phyloP scores from a whole-genome alignment of 2,113 vertebrate species.

The Platichthys stellatus region DNA sequence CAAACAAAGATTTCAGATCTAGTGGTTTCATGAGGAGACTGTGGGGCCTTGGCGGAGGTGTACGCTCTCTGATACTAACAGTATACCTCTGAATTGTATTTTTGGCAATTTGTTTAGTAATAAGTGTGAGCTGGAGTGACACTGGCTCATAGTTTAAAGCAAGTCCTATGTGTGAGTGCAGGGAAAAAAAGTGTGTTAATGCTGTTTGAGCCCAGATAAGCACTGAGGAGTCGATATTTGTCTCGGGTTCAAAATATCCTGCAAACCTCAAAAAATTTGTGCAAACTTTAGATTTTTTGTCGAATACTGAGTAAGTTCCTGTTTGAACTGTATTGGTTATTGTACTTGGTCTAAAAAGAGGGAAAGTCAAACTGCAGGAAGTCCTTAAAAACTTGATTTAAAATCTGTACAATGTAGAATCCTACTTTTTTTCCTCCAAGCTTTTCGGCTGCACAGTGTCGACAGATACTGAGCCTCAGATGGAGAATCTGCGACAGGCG shows the following conservation, averaged over 20 bases:
- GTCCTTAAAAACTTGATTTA: slow-evolving; percentile 39
- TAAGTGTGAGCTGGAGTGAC: slow-evolving; percentile 28
- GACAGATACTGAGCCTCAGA: background rate
- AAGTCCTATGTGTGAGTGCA: slow-evolving; percentile 7
- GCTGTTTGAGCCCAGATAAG: slow-evolving; percentile 33
- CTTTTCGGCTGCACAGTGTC: slow-evolving; percentile 3
- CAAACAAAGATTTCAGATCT: too few relatives aligned
- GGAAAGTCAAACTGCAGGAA: slow-evolving; percentile 22
- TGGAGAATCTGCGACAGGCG: slow-evolving; percentile 2
- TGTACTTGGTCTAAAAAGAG: slow-evolving; percentile 21
- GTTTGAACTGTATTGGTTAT: background rate
- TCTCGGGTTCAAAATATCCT: slow-evolving; percentile 35
- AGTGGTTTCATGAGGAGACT: background rate
- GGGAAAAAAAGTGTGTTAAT: background rate
- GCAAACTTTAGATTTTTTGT: slow-evolving; percentile 13
- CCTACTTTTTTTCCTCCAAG: background rate
- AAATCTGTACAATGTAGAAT: slow-evolving; percentile 42
- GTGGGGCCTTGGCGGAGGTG: background rate
- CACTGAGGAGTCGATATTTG: slow-evolving; percentile 6
- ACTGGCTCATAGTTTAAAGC: slow-evolving; percentile 16
- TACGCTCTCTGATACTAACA: background rate
- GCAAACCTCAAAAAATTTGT: slow-evolving; percentile 11
- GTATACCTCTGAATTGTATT: slow-evolving; percentile 37
- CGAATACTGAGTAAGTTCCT: slow-evolving; percentile 5
- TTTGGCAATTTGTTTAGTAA: slow-evolving; percentile 45